Conservation (phyloP, 1,140 invertebrate species). For the Chionoecetes opilio region DNA sequence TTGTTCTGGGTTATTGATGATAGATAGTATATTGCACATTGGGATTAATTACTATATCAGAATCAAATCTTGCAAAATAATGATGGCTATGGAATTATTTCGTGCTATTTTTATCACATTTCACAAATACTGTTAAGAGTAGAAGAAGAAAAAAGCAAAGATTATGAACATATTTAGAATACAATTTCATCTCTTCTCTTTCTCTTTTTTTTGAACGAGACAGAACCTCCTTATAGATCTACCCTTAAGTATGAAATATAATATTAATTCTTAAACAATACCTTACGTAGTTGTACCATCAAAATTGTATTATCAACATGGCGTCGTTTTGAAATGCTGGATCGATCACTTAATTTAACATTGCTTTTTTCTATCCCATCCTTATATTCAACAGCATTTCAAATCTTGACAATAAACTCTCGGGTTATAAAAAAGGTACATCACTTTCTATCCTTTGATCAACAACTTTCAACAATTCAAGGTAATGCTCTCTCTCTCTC, state of each 20-base stretch:
- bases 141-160: too few species aligned
- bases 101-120: not conserved
- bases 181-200: too few species aligned
- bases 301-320: not conserved
- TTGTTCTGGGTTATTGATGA: too few species aligned
- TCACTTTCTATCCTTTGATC: too few species aligned
- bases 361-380: not conserved
- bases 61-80: too few species aligned
- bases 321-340: not conserved
- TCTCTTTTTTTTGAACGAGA: not conserved
- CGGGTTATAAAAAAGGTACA: not conserved
- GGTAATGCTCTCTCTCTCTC: not conserved
- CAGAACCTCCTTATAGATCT: not conserved
- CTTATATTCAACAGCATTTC: not conserved
- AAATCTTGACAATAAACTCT: not conserved
- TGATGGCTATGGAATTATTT: too few species aligned
- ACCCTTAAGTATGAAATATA: slow-evolving; percentile 20
- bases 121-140: not conserved
- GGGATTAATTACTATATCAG: too few species aligned
- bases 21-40: too few species aligned
- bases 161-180: too few species aligned
- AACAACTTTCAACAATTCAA: not conserved
- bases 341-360: not conserved
- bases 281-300: not conserved
- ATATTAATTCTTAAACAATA: not conserved